A percentile compares a stretch with the other conserved stretches of the same genome.
phyloP scores from a whole-genome alignment of 2,113 vertebrate genomes.

The Gobiocypris rarus region DNA sequence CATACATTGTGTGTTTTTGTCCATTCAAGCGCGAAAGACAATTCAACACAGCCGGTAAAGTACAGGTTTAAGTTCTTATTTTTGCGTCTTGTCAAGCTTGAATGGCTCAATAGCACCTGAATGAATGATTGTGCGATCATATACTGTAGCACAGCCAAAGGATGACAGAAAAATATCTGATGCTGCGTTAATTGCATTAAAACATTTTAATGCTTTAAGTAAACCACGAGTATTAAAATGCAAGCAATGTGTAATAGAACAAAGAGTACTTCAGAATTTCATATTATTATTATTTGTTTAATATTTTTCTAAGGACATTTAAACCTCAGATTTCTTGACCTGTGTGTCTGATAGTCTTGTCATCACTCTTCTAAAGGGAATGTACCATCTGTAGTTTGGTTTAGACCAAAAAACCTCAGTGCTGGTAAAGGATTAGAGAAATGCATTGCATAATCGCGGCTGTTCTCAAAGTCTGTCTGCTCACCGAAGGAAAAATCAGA shows the following conservation, averaged over 20 bases:
- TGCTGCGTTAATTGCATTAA: too few species aligned
- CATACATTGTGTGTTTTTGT: too few species aligned
- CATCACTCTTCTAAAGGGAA: background rate
- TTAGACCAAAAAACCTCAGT: conserved; percentile 15
- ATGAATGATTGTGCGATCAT: too few species aligned
- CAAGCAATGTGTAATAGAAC: background rate
- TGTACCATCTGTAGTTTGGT: conserved; percentile 9
- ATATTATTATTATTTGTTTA: background rate
- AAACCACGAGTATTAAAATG: background rate
- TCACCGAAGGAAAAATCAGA: background rate
- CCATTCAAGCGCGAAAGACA: too few species aligned
- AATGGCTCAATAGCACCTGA: too few species aligned
- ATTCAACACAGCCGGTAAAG: too few species aligned
- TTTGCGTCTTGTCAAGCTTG: too few species aligned
- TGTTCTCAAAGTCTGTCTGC: conserved; percentile 2
- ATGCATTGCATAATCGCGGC: background rate
- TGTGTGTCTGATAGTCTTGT: background rate
- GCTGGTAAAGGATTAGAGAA: background rate
- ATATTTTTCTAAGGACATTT: background rate
- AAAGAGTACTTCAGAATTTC: background rate
- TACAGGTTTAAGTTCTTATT: too few species aligned
- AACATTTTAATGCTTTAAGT: too few species aligned
- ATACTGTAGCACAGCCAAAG: too few species aligned
- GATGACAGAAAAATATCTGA: too few species aligned
- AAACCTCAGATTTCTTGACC: background rate